phyloP scores from a whole-genome alignment of 2,888 invertebrate species.

The Latrodectus hesperus region DNA sequence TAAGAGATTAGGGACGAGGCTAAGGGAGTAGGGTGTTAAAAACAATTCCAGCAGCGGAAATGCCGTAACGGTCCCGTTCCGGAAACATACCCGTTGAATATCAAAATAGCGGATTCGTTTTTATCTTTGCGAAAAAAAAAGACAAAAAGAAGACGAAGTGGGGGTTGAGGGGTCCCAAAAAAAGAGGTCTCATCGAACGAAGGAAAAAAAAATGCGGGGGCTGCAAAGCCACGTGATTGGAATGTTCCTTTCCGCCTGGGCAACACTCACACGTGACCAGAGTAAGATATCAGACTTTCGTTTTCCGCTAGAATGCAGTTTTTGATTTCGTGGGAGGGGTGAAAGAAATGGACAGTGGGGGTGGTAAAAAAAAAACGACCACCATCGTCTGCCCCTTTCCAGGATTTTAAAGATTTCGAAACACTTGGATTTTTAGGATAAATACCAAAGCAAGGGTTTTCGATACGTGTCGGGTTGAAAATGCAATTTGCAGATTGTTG shows the following conservation, averaged over 20 bases:
- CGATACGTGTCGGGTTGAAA: too few species aligned
- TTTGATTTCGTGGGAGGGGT: constrained; percentile 19
- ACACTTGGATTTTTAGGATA: neutral
- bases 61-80: constrained; percentile 26
- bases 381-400: neutral
- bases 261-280: constrained; percentile 39
- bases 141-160: neutral
- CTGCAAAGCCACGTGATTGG: constrained; percentile 48
- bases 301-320: constrained; percentile 57
- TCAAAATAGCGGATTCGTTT: constrained; percentile 11
- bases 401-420: neutral
- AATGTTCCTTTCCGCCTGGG: constrained; percentile 52
- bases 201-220: constrained; percentile 3
- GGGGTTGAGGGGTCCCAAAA: constrained; percentile 11
- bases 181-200: constrained; percentile 9
- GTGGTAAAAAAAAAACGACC: neutral
- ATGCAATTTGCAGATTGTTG: too few species aligned
- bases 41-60: neutral
- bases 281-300: constrained; percentile 6
- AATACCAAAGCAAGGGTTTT: too few species aligned
- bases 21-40: constrained; percentile 1
- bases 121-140: neutral
- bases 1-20: neutral
- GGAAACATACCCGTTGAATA: constrained; percentile 37
- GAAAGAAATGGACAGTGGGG: neutral